Percentiles rank a stretch among this genome's conserved stretches.
Evolutionary conservation across 2,888 invertebrate species (phyloP).

Genomic region (Catocala sponsa): DNA sequence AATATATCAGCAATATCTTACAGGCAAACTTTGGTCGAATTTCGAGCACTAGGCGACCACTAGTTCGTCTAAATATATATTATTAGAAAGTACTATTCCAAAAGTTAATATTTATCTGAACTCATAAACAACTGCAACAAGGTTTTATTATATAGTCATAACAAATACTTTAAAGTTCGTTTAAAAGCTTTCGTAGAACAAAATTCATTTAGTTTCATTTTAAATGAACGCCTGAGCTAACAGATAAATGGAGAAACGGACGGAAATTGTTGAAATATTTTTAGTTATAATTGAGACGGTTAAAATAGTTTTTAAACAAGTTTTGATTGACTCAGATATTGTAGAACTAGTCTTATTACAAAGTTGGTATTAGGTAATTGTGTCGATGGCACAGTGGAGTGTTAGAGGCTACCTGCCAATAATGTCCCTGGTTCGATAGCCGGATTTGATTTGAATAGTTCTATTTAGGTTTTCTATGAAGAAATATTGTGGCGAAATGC

Average conservation of each 20-base stretch:
- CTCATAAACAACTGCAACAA: neutral
- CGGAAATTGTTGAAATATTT: conserved; percentile 14
- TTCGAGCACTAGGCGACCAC: too few relatives aligned
- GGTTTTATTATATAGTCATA: conserved; percentile 4
- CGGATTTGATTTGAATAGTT: too few relatives aligned
- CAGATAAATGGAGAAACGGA: conserved; percentile 19
- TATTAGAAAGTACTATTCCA: too few relatives aligned
- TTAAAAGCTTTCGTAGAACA: conserved; percentile 18
- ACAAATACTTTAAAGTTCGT: conserved; percentile 19
- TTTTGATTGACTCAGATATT: neutral
- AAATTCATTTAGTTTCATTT: conserved; percentile 21
- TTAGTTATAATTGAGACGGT: conserved; percentile 10
- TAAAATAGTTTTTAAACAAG: neutral
- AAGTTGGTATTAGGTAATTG: neutral
- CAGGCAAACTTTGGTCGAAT: too few relatives aligned
- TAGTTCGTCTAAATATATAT: too few relatives aligned
- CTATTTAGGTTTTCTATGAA: too few relatives aligned
- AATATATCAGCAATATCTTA: too few relatives aligned
- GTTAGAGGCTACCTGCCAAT: too few relatives aligned
- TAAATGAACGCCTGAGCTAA: conserved; percentile 15
- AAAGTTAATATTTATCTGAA: too few relatives aligned
- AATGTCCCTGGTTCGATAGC: too few relatives aligned
- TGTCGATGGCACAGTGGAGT: too few relatives aligned
- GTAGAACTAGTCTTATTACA: neutral
- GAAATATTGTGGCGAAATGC: too few relatives aligned